Conservation (phyloP, 2,888 invertebrate genomes). For the Helicoverpa assulta region DNA sequence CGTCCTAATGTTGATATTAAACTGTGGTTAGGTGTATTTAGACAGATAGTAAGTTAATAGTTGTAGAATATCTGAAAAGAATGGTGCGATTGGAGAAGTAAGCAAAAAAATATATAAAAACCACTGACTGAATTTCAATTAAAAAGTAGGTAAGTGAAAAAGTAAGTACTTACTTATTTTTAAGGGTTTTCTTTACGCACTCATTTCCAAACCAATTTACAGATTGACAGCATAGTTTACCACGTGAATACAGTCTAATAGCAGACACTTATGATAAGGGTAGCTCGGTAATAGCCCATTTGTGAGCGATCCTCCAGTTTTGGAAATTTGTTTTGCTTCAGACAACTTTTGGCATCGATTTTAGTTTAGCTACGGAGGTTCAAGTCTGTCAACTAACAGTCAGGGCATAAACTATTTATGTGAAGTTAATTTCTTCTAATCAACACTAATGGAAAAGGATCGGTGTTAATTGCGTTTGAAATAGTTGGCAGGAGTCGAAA, state of each 20-base stretch:
- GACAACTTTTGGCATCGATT: conserved; percentile 14
- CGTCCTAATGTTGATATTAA: conserved; percentile 19
- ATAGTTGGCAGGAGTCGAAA: too few species aligned
- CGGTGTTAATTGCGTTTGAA: too few species aligned
- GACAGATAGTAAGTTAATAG: not conserved
- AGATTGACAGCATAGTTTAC: not conserved
- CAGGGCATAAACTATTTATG: not conserved
- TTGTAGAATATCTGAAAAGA: too few species aligned
- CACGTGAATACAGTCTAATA: not conserved
- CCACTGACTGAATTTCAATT: too few species aligned
- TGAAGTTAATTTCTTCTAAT: too few species aligned
- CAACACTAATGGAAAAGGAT: too few species aligned
- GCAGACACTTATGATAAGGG: not conserved
- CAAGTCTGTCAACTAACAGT: not conserved
- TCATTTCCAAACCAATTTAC: not conserved
- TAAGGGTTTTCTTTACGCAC: too few species aligned
- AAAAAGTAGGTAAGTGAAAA: too few species aligned
- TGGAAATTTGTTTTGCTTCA: conserved; percentile 6
- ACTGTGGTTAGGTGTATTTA: conserved; percentile 4
- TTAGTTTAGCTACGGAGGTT: conserved; percentile 6
- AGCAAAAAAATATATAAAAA: too few species aligned
- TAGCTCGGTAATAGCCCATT: not conserved
- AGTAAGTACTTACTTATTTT: too few species aligned
- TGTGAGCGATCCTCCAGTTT: conserved; percentile 1
- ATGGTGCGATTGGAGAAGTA: too few species aligned